Conservation (phyloP, 37 sponge, comb jelly and placozoan genomes). For the Diacarnus erythraeanus region DNA sequence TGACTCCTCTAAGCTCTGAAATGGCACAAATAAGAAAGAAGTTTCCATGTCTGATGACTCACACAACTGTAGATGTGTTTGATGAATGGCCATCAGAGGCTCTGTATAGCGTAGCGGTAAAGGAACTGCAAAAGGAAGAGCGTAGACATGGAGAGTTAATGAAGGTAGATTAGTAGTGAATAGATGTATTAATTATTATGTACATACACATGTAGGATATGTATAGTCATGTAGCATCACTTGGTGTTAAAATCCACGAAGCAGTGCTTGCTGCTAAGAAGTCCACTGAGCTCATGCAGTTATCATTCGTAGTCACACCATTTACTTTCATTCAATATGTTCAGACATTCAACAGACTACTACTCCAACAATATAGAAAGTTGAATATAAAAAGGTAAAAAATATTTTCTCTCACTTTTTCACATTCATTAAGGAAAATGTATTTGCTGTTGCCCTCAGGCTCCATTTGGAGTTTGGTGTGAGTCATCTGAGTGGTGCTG, state of each 20-base stretch:
- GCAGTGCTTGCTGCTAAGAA: constrained; percentile 9
- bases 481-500: constrained; percentile 6
- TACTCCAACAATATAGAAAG: not conserved
- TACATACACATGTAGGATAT: not conserved
- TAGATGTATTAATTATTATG: not conserved
- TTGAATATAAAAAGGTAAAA: constrained; percentile 5
- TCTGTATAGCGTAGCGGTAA: constrained; percentile 52
- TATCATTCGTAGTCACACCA: constrained; percentile 25
- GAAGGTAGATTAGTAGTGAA: no score
- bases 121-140: constrained; percentile 16
- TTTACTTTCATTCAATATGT: constrained; percentile 41
- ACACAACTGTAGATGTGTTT: constrained; percentile 54
- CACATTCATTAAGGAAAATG: no score
- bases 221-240: constrained; percentile 2
- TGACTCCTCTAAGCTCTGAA: constrained; percentile 36
- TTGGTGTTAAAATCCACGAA: constrained; percentile 21
- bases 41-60: constrained; percentile 52
- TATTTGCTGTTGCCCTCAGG: no score
- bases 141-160: no score
- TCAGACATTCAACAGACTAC: not conserved
- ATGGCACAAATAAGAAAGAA: constrained; percentile 31
- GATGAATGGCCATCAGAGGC: constrained; percentile 72
- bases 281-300: not conserved
- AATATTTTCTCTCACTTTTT: no score
- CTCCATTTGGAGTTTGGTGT: constrained; percentile 24